Evolutionary conservation across 2,113 vertebrate species (phyloP).

Genomic region (Sebastes fasciatus): DNA sequence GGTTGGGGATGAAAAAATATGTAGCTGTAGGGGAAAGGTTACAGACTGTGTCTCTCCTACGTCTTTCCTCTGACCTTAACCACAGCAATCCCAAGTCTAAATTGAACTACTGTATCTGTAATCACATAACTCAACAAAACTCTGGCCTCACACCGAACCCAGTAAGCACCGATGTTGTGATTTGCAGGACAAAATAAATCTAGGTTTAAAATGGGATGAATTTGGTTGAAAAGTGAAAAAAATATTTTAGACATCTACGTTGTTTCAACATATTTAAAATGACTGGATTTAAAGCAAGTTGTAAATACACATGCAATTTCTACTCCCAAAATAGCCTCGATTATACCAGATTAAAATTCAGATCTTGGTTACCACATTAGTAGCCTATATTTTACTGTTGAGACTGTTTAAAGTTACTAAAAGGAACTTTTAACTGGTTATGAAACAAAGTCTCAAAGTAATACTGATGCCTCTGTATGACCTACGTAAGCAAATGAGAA

Average conservation of each 20-base stretch:
- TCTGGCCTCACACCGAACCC: not conserved
- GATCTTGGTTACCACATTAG: too few relatives aligned
- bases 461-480: too few relatives aligned
- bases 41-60: not conserved
- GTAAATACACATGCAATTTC: not conserved
- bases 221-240: not conserved
- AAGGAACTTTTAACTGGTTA: too few relatives aligned
- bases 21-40: constrained; percentile 8
- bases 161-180: not conserved
- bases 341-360: too few relatives aligned
- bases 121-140: not conserved
- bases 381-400: too few relatives aligned
- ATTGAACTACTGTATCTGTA: constrained; percentile 23
- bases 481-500: too few relatives aligned
- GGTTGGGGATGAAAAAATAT: not conserved
- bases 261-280: not conserved
- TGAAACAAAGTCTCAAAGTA: too few relatives aligned
- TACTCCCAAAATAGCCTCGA: too few relatives aligned
- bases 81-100: constrained; percentile 4
- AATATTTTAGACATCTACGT: not conserved
- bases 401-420: too few relatives aligned
- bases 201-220: not conserved
- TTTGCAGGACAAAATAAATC: not conserved
- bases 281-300: not conserved
- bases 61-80: not conserved